Conservation (phyloP, 2,888 invertebrate species). For the Dicranocentrus wangi region DNA sequence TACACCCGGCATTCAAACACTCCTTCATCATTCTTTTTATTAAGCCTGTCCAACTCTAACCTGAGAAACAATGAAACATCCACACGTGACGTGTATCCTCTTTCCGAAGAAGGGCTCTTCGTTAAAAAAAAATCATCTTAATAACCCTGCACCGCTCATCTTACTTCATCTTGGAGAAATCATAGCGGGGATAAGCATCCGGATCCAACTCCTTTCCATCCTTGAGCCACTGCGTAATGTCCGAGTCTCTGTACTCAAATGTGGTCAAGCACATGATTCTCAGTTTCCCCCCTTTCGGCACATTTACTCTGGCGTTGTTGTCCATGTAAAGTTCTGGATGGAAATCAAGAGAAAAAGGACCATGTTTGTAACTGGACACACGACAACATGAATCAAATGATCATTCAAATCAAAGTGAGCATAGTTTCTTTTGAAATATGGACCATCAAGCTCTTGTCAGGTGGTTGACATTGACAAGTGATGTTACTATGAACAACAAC, state of each 20-base stretch:
- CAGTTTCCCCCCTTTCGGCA: conserved; percentile 47
- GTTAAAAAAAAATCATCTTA: too few species aligned
- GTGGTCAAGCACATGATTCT: conserved; percentile 67
- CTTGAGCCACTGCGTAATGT: conserved; percentile 66
- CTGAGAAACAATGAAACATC: background rate
- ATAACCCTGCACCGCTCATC: too few species aligned
- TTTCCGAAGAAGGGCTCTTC: too few species aligned
- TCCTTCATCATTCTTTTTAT: conserved; percentile 53
- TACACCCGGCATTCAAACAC: conserved; percentile 53
- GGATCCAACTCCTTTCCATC: conserved; percentile 62
- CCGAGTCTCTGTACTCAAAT: conserved; percentile 50
- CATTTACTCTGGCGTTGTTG: conserved; percentile 24
- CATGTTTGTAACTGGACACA: too few species aligned
- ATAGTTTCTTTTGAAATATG: too few species aligned
- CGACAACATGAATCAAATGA: too few species aligned
- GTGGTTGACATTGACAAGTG: too few species aligned
- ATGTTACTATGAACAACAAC: too few species aligned
- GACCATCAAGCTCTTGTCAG: too few species aligned
- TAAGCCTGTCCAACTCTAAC: conserved; percentile 17
- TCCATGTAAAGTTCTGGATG: conserved; percentile 52
- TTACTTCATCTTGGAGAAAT: conserved; percentile 60
- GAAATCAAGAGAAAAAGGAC: background rate
- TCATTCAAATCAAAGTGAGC: too few species aligned
- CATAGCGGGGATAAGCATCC: conserved; percentile 46
- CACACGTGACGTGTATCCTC: too few species aligned